Evolutionary conservation across 2,888 invertebrate genomes (phyloP).

Genomic region (Melipona beecheii): DNA sequence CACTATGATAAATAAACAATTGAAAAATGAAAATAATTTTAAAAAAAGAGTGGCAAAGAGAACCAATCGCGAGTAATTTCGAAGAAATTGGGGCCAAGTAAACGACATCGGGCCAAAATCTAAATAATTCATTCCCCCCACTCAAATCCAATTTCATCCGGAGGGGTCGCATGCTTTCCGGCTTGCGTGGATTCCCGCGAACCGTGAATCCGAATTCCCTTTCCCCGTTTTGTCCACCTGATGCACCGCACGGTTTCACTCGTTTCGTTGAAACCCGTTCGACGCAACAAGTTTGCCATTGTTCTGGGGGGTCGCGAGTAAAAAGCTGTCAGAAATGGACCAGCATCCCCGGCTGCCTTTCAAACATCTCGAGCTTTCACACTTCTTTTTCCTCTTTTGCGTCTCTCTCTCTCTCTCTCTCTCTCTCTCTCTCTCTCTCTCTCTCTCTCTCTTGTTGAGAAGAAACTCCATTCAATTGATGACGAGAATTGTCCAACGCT

Average conservation of each 20-base stretch:
- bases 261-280: constrained; percentile 24
- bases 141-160: not conserved
- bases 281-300: constrained; percentile 80
- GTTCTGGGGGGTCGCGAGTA: constrained; percentile 62
- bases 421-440: no score
- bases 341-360: not conserved
- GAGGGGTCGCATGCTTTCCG: not conserved
- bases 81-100: not conserved
- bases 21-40: not conserved
- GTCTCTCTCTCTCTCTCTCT: no score
- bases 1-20: no score
- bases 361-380: not conserved
- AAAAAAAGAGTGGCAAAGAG: not conserved
- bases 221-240: constrained; percentile 47
- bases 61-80: not conserved
- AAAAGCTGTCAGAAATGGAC: constrained; percentile 53
- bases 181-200: constrained; percentile 19
- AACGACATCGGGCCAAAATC: not conserved
- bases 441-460: no score
- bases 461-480: no score
- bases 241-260: constrained; percentile 35
- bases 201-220: constrained; percentile 43
- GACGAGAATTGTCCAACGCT: no score
- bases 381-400: not conserved
- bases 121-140: not conserved